Base-by-base conservation (phyloP, 92 coral and sea anemone genomes). In the Anthopleura xanthogrammica region DNA sequence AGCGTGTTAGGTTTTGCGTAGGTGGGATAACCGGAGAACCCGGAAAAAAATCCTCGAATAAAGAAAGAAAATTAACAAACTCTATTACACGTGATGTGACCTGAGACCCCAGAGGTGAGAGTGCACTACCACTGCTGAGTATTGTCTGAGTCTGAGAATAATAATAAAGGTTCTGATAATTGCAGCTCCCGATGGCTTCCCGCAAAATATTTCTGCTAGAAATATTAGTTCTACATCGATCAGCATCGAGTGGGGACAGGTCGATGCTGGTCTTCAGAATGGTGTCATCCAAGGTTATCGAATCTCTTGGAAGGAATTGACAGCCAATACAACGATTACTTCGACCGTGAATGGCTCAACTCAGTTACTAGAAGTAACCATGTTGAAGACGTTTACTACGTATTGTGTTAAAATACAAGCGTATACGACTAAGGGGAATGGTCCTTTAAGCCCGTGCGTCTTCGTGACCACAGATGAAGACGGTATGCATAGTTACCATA, bases 211-310 rank as follows among this genome's bases (percentile, higher is more conserved):
- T 39, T 12, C 52, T 9, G 83, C 83, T 50, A 55, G 41, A 17
- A 77, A 79, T 23, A 70, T 78, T 23, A 84, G 87, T 42, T 84
- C 87, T 6, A 77, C 87, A 8, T 77, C 82, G 0, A 52, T 84
- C 11, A 36, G 10, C 1, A 40, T 84, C 11, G 17, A 23, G n/a
- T 84, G 87, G 87, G 41, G 22, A 1, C 65, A 16, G 4, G 75
- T 84, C 12, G 23, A 46, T 12, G 12, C 42, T 20, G 42, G 2
- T 20, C 17, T 41, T 43, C 83, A 82, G 41, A 80, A 80, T 75
- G 92, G 92, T n/a, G 54, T 85, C 42, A 65, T 89, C 54, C 54
- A 42, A 29, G 92, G 92, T 22, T 89, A 85, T 72, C 55, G 46
- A 11, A 41, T 88, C 7, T 40, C 43, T 66, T 20, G 41, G 74